Evolutionary conservation across 2,113 vertebrate species (phyloP).

Genomic region (Scalopus aquaticus): DNA sequence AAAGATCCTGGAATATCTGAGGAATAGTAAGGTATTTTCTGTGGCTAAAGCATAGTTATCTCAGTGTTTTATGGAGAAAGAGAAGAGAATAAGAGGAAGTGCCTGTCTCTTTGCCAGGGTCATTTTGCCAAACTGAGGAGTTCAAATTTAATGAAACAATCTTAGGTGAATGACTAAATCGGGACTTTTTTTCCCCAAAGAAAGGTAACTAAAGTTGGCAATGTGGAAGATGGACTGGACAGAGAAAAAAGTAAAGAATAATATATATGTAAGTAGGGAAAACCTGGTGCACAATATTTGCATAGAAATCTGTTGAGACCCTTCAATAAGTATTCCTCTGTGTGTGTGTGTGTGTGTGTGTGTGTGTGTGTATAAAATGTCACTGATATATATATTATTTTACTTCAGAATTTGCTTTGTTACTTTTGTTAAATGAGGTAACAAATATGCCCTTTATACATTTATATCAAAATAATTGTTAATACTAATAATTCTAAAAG

Average conservation of each 20-base stretch:
- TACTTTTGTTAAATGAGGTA: neutral
- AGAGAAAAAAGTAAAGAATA: neutral
- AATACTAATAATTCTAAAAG: neutral
- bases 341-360: neutral
- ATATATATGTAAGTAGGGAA: neutral
- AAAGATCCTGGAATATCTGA: neutral
- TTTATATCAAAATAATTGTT: neutral
- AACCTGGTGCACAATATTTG: neutral
- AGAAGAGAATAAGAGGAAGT: neutral
- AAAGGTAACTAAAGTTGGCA: neutral
- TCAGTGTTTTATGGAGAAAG: neutral
- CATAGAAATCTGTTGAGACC: neutral
- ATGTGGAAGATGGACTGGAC: neutral
- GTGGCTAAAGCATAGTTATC: neutral
- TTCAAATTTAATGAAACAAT: neutral
- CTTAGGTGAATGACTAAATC: neutral
- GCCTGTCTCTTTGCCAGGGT: neutral
- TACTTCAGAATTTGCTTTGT: neutral
- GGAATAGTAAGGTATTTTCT: neutral
- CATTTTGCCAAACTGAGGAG: neutral
- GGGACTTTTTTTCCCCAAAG: neutral
- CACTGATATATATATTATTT: neutral
- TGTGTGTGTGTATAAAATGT: neutral
- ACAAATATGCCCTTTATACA: neutral
- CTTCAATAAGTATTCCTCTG: neutral